Evolutionary conservation across 2,113 vertebrate genomes (phyloP).

Genomic region (Callospermophilus lateralis): DNA sequence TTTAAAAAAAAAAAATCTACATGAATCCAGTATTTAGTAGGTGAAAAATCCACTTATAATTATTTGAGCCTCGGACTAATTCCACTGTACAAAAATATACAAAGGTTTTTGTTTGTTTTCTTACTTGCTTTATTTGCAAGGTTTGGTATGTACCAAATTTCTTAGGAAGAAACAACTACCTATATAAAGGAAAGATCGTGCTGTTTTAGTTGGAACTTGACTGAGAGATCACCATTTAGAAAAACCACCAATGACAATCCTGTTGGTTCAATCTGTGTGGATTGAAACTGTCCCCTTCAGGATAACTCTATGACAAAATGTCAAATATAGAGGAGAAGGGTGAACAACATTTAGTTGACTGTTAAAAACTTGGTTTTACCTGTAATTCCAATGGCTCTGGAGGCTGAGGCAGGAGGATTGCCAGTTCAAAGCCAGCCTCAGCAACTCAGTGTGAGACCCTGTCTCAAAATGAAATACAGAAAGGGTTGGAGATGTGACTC

Average conservation of each 20-base stretch:
- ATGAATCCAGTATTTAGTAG: background rate
- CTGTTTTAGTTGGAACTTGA: slow-evolving; percentile 2
- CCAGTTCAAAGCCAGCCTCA: no score
- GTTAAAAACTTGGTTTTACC: slow-evolving; percentile 14
- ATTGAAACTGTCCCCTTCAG: background rate
- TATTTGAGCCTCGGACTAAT: slow-evolving; percentile 27
- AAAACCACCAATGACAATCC: background rate
- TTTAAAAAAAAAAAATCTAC: no score
- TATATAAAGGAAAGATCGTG: background rate
- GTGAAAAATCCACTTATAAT: slow-evolving; percentile 18
- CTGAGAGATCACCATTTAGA: background rate
- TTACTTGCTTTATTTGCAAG: background rate
- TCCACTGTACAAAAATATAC: slow-evolving; percentile 19
- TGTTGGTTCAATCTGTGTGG: background rate
- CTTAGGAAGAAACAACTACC: background rate
- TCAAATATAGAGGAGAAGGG: background rate
- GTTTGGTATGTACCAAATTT: background rate
- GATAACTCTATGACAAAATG: background rate
- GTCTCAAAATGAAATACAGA: no score
- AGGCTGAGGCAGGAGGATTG: no score
- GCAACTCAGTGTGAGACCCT: no score
- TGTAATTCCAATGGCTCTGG: no score
- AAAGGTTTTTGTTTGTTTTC: background rate
- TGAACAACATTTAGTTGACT: background rate
- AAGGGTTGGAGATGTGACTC: no score